Evolutionary conservation across 2,797 vertebrate genomes (phyloP).

Genomic region (Iguana delicatissima): DNA sequence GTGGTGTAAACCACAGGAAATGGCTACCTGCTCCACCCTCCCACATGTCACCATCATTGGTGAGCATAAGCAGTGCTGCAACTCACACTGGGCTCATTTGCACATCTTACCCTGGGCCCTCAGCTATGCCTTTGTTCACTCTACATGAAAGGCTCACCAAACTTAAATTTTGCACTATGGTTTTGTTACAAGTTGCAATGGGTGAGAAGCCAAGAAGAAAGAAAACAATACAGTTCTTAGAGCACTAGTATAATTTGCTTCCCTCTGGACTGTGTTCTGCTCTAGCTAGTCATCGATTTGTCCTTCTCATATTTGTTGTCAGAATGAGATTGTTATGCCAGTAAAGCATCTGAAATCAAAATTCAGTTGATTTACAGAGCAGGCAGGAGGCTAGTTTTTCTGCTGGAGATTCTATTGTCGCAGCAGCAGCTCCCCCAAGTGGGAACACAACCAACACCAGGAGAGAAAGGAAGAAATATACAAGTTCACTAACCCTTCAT

Average conservation of each 20-base stretch:
- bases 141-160: background rate
- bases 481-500: background rate
- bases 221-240: background rate
- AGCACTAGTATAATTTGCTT: background rate
- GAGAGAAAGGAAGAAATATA: background rate
- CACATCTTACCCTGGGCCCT: too few species aligned
- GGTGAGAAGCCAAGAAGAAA: too few species aligned
- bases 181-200: background rate
- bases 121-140: too few species aligned
- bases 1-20: too few species aligned
- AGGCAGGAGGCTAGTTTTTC: background rate
- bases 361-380: background rate
- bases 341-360: conserved; percentile 34
- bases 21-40: too few species aligned
- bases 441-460: conserved; percentile 6
- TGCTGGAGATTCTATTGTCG: conserved; percentile 9
- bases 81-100: too few species aligned
- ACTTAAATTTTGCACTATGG: background rate
- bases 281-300: background rate
- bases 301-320: conserved; percentile 1
- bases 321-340: conserved; percentile 4
- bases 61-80: too few species aligned
- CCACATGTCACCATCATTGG: too few species aligned
- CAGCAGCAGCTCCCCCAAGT: conserved; percentile 40
- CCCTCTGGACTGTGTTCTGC: background rate